Base-by-base conservation (phyloP, 2,113 vertebrate genomes). In the Myiagra hebetior region DNA sequence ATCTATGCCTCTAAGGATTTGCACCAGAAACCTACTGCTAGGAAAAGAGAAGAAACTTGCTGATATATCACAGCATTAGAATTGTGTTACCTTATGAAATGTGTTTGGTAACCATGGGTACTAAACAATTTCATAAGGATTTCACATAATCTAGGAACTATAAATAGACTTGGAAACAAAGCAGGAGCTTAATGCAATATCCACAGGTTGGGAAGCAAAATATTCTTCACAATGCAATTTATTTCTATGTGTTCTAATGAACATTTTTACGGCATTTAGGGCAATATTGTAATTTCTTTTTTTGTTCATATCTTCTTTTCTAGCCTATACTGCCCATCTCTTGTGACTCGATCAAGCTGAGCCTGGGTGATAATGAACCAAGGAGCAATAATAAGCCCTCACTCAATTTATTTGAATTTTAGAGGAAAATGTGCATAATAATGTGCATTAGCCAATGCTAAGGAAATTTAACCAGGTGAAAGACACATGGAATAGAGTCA, bases 21-120 rank as follows among this genome's bases (percentile, higher is more conserved):
- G 35, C 72, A 85, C 33, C 31, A 89, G 75, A 67, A 95, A 85
- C 64, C 68, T 49, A 65, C 35, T 72, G 39, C 50, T 91, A 60
- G 60, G n/a, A 91, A 89, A 87, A 88, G 42, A 92, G 57, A 80
- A 80, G 70, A 70, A 92, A 82, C 69, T 3, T 75, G 72, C 76
- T 87, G 80, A 85, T 91, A 18, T 69, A 88, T 90, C 39, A 35
- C 42, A 92, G 87, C 65, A 63, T 41, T 63, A 81, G 65, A 76
- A 85, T 19, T 30, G 53, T 39, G 49, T 80, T 74, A 68, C 53
- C 78, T 92, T 70, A 35, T 67, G 57, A 89, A 85, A 69, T 5
- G 39, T 52, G 39, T 73, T 94, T 94, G 83, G 94, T 96, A 96
- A 95, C 94, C 93, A 97, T 96, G 95, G 95, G 64, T 93, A 97